These are phyloP conservation scores for Meandrusa payeni DNA, from an alignment of 2,888 invertebrate species.

Conservation along the genomic window DNA sequence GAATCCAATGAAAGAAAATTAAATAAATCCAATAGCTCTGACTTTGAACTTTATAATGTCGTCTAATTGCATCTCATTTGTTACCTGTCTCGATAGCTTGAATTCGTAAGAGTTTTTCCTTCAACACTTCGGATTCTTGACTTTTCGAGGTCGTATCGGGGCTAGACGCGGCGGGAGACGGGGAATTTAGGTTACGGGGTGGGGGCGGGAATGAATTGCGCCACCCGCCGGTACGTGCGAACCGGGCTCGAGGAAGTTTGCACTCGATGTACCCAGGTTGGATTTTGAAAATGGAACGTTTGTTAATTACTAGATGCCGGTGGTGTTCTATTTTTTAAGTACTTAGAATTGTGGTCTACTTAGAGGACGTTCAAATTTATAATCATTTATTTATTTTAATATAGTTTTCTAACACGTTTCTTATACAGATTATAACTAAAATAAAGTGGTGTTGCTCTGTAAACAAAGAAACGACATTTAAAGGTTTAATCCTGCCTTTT, in stretches of 20 bases:
- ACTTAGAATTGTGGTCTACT: too few relatives aligned
- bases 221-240: constrained; percentile 38
- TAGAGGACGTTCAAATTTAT: too few relatives aligned
- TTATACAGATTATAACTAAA: too few relatives aligned
- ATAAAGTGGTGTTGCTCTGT: too few relatives aligned
- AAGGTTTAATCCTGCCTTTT: too few relatives aligned
- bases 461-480: too few relatives aligned
- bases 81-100: constrained; percentile 31
- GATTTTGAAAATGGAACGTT: constrained; percentile 40
- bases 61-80: constrained; percentile 35
- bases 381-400: too few relatives aligned
- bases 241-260: constrained; percentile 44
- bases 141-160: constrained; percentile 62
- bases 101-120: constrained; percentile 31
- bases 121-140: constrained; percentile 39
- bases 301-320: constrained; percentile 14
- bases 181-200: constrained; percentile 30
- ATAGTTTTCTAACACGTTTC: too few relatives aligned
- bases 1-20: background rate
- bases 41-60: constrained; percentile 29
- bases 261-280: constrained; percentile 44
- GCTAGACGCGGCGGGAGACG: constrained; percentile 53
- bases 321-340: constrained; percentile 2
- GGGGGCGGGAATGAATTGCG: constrained; percentile 28
- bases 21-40: constrained; percentile 9